A percentile compares a stretch with the other conserved stretches of the same genome.
phyloP scores from a whole-genome alignment of 2,888 invertebrate species.

The Fissipunctia ypsillon region DNA sequence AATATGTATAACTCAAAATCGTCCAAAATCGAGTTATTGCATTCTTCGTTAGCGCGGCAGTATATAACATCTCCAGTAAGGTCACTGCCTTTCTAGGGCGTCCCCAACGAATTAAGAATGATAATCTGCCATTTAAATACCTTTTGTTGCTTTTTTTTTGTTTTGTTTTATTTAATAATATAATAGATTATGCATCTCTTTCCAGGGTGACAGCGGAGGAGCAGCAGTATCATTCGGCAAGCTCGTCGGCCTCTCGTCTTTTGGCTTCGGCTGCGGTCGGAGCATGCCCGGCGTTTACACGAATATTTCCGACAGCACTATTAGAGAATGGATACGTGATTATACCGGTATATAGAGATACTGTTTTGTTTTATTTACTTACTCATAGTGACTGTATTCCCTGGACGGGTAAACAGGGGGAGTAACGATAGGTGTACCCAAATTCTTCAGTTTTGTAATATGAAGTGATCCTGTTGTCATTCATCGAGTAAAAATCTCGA shows the following conservation, averaged over 20 bases:
- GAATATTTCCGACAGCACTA: slow-evolving; percentile 71
- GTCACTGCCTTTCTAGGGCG: too few species aligned
- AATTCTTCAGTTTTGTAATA: not conserved
- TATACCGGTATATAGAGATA: slow-evolving; percentile 68
- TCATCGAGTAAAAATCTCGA: too few species aligned
- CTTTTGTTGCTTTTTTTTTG: too few species aligned
- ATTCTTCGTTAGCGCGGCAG: too few species aligned
- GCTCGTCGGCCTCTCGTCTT: slow-evolving; percentile 82
- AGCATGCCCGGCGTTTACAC: slow-evolving; percentile 81
- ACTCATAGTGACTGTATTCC: not conserved
- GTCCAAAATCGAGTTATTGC: too few species aligned
- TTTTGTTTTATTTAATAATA: too few species aligned
- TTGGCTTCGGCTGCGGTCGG: slow-evolving; percentile 84
- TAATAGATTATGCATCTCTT: not conserved
- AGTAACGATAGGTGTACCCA: not conserved
- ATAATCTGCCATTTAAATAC: too few species aligned
- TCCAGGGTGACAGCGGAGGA: slow-evolving; percentile 86
- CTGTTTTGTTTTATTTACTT: slow-evolving; percentile 22
- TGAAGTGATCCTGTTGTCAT: not conserved
- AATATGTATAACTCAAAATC: too few species aligned
- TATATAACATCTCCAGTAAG: too few species aligned
- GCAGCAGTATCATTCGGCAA: slow-evolving; percentile 75
- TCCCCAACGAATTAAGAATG: too few species aligned
- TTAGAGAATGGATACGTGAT: slow-evolving; percentile 76
- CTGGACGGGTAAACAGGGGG: too few species aligned